Evolutionary conservation across 2,113 vertebrate species (phyloP).

Genomic region (Ammodytes marinus): DNA sequence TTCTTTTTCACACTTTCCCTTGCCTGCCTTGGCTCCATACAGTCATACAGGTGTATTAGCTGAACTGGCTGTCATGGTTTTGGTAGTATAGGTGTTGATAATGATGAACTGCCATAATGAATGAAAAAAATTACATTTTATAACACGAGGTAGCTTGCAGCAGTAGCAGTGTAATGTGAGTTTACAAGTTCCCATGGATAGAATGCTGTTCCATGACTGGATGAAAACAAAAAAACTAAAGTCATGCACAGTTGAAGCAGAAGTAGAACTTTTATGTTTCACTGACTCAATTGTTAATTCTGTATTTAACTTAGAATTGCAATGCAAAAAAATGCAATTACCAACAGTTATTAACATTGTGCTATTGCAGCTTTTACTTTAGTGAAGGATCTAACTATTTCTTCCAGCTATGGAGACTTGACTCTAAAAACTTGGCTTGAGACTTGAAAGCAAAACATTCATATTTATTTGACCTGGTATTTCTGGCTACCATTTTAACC

Average conservation of each 20-base stretch:
- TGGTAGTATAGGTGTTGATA: slow-evolving; percentile 34
- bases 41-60: slow-evolving; percentile 6
- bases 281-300: too few species aligned
- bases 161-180: background rate
- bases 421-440: background rate
- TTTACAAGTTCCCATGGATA: background rate
- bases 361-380: too few species aligned
- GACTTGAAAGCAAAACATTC: background rate
- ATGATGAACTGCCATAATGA: slow-evolving; percentile 40
- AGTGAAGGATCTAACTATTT: too few species aligned
- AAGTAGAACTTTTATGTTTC: too few species aligned
- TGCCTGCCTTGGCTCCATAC: background rate
- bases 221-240: too few species aligned
- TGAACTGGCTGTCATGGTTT: slow-evolving; percentile 39
- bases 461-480: too few species aligned
- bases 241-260: too few species aligned
- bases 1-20: background rate
- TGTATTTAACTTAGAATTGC: too few species aligned
- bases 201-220: background rate
- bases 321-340: too few species aligned
- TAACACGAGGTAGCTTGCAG: background rate
- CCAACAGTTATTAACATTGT: too few species aligned
- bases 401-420: background rate
- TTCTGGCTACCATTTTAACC: too few species aligned
- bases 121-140: slow-evolving; percentile 31